These are phyloP conservation scores for Octopus bimaculoides DNA, from an alignment of 1,140 invertebrate genomes.

Conservation along the genomic window DNA sequence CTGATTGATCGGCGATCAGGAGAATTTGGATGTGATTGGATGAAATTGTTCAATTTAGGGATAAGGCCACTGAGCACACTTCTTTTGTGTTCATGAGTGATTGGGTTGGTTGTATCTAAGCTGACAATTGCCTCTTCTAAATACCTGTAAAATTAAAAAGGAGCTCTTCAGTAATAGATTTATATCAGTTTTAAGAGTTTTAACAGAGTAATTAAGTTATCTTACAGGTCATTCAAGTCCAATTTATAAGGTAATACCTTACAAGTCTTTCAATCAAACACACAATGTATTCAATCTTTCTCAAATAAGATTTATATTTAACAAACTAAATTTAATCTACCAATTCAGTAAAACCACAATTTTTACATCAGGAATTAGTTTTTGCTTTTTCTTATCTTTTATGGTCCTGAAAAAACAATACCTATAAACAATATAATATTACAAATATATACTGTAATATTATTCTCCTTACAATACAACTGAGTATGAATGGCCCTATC, in stretches of 20 bases:
- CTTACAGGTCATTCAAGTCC: not conserved
- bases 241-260: no score
- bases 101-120: conserved; percentile 72
- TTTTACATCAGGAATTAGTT: no score
- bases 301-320: no score
- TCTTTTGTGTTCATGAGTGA: conserved; percentile 79
- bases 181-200: not conserved
- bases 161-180: not conserved
- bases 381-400: no score
- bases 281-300: not conserved
- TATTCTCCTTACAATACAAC: no score
- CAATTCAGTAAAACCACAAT: no score
- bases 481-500: no score
- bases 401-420: no score
- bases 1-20: conserved; percentile 69
- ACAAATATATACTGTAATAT: no score
- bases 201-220: not conserved
- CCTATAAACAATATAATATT: no score
- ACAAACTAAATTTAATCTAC: no score
- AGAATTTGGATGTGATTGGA: conserved; percentile 68
- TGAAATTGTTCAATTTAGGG: conserved; percentile 71
- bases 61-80: conserved; percentile 74
- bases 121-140: conserved; percentile 83
- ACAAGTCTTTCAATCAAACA: conserved; percentile 12
- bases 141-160: conserved; percentile 64